Conservation (phyloP, 2,888 invertebrate species). For the Netelia virgata region DNA sequence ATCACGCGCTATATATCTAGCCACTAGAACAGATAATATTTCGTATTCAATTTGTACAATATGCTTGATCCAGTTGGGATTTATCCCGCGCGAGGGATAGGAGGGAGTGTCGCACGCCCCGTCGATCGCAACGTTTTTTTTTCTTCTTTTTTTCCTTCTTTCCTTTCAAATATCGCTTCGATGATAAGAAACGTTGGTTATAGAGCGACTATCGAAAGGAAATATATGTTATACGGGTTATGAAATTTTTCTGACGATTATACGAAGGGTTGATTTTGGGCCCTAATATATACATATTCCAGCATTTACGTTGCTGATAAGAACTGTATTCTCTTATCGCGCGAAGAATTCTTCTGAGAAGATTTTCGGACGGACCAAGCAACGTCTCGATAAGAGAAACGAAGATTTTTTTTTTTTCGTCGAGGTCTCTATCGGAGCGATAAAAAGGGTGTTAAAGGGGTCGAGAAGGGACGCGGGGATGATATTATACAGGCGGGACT, state of each 20-base stretch:
- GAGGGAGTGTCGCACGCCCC: conserved; percentile 55
- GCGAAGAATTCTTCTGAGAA: neutral
- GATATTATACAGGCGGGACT: conserved; percentile 20
- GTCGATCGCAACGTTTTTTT: conserved; percentile 11
- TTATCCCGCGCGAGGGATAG: neutral
- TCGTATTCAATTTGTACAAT: conserved; percentile 80
- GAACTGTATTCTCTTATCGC: neutral
- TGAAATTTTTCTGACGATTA: neutral
- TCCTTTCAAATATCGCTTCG: neutral
- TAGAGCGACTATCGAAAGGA: no score
- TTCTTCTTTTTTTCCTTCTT: neutral
- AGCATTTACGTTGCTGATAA: no score
- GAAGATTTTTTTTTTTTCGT: neutral
- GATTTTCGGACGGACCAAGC: neutral
- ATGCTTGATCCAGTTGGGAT: conserved; percentile 71
- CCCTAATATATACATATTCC: no score
- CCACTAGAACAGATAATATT: conserved; percentile 77
- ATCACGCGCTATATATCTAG: conserved; percentile 66
- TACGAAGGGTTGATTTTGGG: neutral
- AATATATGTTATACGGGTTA: no score
- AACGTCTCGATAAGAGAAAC: neutral
- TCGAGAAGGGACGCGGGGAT: neutral
- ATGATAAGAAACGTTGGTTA: neutral
- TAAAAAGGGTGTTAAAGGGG: conserved; percentile 54
- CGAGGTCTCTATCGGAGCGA: conserved; percentile 32